phyloP scores from a whole-genome alignment of 2,888 invertebrate species.

The Drosophila mettleri region DNA sequence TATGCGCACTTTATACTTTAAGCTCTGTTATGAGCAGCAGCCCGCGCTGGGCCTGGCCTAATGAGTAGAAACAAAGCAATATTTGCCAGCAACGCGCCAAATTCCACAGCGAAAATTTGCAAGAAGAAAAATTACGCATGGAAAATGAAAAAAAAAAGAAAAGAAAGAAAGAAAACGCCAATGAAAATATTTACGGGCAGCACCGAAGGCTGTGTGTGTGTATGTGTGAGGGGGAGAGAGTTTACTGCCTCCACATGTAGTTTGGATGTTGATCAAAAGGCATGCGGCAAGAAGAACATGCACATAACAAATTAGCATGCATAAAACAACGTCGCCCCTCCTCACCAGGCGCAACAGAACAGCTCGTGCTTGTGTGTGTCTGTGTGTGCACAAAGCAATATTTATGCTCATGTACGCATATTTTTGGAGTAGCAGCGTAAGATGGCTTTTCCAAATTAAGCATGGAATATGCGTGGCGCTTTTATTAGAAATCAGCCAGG shows the following conservation, averaged over 20 bases:
- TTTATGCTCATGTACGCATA: constrained; percentile 64
- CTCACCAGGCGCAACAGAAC: constrained; percentile 17
- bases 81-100: constrained; percentile 69
- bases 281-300: constrained; percentile 63
- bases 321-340: constrained; percentile 55
- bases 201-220: not conserved
- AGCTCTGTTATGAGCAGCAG: constrained; percentile 30
- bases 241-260: constrained; percentile 40
- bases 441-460: constrained; percentile 57
- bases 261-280: constrained; percentile 64
- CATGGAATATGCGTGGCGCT: constrained; percentile 68
- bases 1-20: constrained; percentile 35
- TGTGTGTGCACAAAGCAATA: constrained; percentile 70
- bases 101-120: constrained; percentile 68
- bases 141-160: constrained; percentile 47
- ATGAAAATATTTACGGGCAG: constrained; percentile 51
- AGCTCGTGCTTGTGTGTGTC: constrained; percentile 22
- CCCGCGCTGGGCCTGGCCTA: constrained; percentile 43
- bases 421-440: constrained; percentile 32
- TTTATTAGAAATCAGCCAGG: constrained; percentile 68
- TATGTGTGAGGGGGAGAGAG: not conserved
- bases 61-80: constrained; percentile 79
- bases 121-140: constrained; percentile 74
- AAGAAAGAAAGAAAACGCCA: constrained; percentile 42
- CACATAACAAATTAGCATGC: constrained; percentile 79